phyloP scores from a whole-genome alignment of 2,888 invertebrate species.

The Spilarctia lutea region DNA sequence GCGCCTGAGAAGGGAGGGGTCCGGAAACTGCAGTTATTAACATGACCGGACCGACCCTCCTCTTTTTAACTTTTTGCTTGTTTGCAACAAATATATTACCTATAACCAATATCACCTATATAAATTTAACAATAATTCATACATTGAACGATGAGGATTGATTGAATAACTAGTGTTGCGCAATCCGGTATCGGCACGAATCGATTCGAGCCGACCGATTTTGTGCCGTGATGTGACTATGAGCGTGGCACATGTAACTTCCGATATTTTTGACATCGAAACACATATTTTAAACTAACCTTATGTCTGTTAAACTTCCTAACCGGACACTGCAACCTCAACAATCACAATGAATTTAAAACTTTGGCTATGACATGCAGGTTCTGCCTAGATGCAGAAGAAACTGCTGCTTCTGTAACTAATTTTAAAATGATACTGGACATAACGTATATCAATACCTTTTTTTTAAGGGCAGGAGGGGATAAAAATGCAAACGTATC shows the following conservation, averaged over 20 bases:
- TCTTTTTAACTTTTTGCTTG: background rate
- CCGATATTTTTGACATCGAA: slow-evolving; percentile 47
- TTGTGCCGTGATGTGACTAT: slow-evolving; percentile 17
- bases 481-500: no score
- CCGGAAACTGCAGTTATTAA: no score
- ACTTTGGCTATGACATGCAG: background rate
- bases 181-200: slow-evolving; percentile 49
- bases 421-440: no score
- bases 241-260: slow-evolving; percentile 38
- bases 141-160: slow-evolving; percentile 19
- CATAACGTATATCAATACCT: no score
- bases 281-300: slow-evolving; percentile 36
- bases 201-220: slow-evolving; percentile 55
- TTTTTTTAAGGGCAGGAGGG: no score
- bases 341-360: background rate
- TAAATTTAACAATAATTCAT: slow-evolving; percentile 21
- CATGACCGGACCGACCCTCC: no score
- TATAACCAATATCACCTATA: slow-evolving; percentile 16
- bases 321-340: background rate
- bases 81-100: slow-evolving; percentile 11
- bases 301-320: background rate
- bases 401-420: background rate
- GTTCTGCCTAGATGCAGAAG: background rate
- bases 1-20: no score
- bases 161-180: slow-evolving; percentile 49